Evolutionary conservation across 2,888 invertebrate genomes (phyloP).

Genomic region (Tridacna gigas): DNA sequence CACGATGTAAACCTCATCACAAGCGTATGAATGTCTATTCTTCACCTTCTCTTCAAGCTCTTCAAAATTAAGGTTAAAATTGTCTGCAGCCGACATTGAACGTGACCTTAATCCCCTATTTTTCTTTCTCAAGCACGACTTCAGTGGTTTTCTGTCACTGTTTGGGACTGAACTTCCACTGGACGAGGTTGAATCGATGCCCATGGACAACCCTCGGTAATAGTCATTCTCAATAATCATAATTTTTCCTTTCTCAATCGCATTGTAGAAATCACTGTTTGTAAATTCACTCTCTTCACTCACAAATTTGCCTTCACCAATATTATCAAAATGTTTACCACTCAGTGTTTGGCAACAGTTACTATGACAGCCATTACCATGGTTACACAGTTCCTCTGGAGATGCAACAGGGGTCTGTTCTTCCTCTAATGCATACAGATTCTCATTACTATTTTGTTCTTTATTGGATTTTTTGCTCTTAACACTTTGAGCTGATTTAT

Average conservation of each 20-base stretch:
- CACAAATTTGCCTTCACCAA: conserved; percentile 29
- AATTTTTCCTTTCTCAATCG: conserved; percentile 55
- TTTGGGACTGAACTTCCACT: conserved; percentile 70
- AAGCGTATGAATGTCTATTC: conserved; percentile 79
- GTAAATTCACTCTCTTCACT: conserved; percentile 43
- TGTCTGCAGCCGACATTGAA: conserved; percentile 75
- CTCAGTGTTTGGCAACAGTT: conserved; percentile 18
- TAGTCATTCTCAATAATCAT: conserved; percentile 50
- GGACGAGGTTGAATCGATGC: conserved; percentile 66
- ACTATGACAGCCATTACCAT: conserved; percentile 45
- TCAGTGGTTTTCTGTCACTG: conserved; percentile 76
- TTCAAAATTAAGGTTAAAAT: conserved; percentile 65
- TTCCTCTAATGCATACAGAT: conserved; percentile 74
- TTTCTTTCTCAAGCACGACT: conserved; percentile 79
- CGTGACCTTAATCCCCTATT: conserved; percentile 70
- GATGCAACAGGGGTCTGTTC: conserved; percentile 75
- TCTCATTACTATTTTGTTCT: conserved; percentile 59
- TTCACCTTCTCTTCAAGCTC: conserved; percentile 66
- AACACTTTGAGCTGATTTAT: conserved; percentile 45
- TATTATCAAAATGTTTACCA: conserved; percentile 12
- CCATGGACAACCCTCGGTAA: conserved; percentile 57
- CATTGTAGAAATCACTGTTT: conserved; percentile 54
- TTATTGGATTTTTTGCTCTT: conserved; percentile 36
- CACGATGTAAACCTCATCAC: conserved; percentile 77
- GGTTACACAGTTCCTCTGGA: conserved; percentile 68